These are phyloP conservation scores for Passer montanus DNA, from an alignment of 2,113 vertebrate species.

Conservation along the genomic window DNA sequence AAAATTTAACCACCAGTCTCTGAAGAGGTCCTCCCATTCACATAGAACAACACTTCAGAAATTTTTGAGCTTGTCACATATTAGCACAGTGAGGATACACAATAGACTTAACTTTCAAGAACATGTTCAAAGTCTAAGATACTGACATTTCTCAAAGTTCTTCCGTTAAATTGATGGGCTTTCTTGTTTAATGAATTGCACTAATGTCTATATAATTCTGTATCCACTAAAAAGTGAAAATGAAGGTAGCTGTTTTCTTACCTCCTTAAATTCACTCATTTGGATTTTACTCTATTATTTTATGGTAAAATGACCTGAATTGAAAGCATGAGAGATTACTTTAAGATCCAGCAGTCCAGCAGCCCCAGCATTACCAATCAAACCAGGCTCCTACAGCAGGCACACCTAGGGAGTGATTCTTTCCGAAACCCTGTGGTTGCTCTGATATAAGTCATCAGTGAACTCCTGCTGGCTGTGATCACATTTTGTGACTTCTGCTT, in stretches of 20 bases:
- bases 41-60: not conserved
- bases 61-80: not conserved
- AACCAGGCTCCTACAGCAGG: not conserved
- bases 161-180: not conserved
- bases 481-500: not conserved
- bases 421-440: not conserved
- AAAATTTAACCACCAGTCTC: not conserved
- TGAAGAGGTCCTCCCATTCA: not conserved
- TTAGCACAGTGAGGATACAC: not conserved
- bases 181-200: not conserved
- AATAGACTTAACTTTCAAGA: not conserved
- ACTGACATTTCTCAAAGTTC: not conserved
- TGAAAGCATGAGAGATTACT: not conserved
- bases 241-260: not conserved
- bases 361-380: not conserved
- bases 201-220: not conserved
- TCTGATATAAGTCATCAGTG: not conserved
- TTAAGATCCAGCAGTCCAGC: not conserved
- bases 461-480: not conserved
- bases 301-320: not conserved
- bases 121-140: not conserved
- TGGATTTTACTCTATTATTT: not conserved
- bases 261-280: not conserved
- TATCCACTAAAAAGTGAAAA: not conserved
- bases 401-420: not conserved